Conservation (phyloP, 2,113 vertebrate genomes). For the Rissa tridactyla region DNA sequence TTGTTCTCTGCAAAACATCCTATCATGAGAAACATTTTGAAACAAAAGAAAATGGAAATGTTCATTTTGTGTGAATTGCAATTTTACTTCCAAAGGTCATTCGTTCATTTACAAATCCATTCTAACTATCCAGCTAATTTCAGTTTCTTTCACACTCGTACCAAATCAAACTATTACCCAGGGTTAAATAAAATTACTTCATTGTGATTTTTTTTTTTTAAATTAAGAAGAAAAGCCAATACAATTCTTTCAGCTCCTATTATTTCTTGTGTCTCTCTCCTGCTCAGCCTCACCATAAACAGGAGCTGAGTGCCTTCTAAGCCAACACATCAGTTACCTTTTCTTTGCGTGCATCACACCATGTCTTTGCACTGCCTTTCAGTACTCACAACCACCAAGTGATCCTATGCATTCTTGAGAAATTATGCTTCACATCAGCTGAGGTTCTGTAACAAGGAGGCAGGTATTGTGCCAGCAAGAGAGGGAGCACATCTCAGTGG, state of each 20-base stretch:
- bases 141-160: neutral
- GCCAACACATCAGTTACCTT: neutral
- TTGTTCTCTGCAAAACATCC: neutral
- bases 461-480: neutral
- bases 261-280: neutral
- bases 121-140: neutral
- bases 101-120: neutral
- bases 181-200: neutral
- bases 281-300: neutral
- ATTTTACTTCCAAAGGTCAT: neutral
- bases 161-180: neutral
- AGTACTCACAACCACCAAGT: neutral
- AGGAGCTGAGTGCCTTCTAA: neutral
- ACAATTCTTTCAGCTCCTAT: neutral
- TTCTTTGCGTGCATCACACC: neutral
- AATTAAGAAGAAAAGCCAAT: rapidly evolving
- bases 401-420: neutral
- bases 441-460: neutral
- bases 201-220: neutral
- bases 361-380: neutral
- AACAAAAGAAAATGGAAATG: neutral
- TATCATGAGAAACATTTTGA: neutral
- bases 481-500: neutral
- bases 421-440: neutral
- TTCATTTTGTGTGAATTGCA: neutral